Percentiles rank a stretch among this genome's conserved stretches.
Conservation (phyloP, 30 jellyfish, hydroid and myxozoan species). For the Nemopilema nomurai region DNA sequence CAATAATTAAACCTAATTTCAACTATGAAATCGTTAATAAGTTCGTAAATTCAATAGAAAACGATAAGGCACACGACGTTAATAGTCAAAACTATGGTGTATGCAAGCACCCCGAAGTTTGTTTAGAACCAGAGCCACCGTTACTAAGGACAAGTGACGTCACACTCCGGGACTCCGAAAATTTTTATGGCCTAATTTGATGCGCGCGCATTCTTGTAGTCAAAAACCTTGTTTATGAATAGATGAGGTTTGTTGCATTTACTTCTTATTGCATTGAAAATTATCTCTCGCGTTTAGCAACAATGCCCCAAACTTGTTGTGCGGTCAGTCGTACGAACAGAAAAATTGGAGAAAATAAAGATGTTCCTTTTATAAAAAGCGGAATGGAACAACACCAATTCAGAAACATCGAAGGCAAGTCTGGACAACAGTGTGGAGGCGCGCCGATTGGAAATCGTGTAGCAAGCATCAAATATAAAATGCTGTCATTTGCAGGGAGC, state of each 20-base stretch:
- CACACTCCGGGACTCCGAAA: conserved; percentile 14
- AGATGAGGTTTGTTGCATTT: neutral
- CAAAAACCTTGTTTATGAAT: neutral
- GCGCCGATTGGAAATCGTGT: conserved; percentile 53
- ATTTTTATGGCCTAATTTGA: neutral
- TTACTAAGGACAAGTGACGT: conserved; percentile 19
- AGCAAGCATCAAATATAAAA: conserved; percentile 33
- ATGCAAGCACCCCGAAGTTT: too few relatives aligned
- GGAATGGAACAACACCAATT: conserved; percentile 42
- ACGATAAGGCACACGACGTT: too few relatives aligned
- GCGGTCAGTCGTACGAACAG: conserved; percentile 27
- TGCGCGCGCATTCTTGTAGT: conserved; percentile 53
- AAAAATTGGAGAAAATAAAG: neutral
- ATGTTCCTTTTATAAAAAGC: conserved; percentile 33
- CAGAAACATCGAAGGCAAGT: conserved; percentile 37
- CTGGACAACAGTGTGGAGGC: conserved; percentile 41
- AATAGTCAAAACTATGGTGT: conserved; percentile 19
- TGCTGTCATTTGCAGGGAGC: conserved; percentile 28
- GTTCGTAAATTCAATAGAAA: too few relatives aligned
- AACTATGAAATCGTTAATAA: too few relatives aligned
- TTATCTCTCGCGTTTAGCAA: conserved; percentile 3
- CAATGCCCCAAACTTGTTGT: conserved; percentile 69
- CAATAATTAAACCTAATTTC: too few relatives aligned
- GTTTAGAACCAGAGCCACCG: too few relatives aligned
- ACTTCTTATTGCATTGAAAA: neutral